Evolutionary conservation across 1,140 invertebrate species (phyloP).

Genomic region (Melanaphis sacchari): DNA sequence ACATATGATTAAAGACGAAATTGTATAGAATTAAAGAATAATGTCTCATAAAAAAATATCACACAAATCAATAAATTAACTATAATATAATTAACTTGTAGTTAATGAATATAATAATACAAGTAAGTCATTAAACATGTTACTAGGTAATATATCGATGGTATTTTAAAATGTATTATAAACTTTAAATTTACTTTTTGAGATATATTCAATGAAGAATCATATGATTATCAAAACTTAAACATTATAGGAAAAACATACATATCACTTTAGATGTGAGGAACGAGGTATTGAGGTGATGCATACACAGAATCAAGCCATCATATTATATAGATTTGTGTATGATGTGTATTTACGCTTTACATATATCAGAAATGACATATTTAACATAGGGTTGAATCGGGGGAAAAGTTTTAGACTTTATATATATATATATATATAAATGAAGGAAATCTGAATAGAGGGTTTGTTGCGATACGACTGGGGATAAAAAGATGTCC

Average conservation of each 20-base stretch:
- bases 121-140: not conserved
- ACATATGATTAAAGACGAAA: no score
- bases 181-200: not conserved
- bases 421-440: no score
- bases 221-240: not conserved
- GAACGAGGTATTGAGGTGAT: not conserved
- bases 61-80: not conserved
- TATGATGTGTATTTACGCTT: not conserved
- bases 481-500: slow-evolving; percentile 15
- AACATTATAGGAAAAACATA: not conserved
- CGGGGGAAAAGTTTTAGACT: not conserved
- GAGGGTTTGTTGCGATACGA: not conserved
- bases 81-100: no score
- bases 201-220: not conserved
- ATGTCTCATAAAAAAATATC: no score
- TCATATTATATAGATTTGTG: not conserved
- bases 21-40: no score
- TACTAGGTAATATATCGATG: no score
- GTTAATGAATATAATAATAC: not conserved
- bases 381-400: not conserved
- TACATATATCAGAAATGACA: not conserved
- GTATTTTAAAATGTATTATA: not conserved
- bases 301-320: not conserved
- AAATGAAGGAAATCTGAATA: slow-evolving; percentile 22
- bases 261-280: not conserved